A percentile compares a stretch with the other conserved stretches of the same genome.
Evolutionary conservation across 2,113 vertebrate species (phyloP).

Genomic region (Phylloscopus whistleri): DNA sequence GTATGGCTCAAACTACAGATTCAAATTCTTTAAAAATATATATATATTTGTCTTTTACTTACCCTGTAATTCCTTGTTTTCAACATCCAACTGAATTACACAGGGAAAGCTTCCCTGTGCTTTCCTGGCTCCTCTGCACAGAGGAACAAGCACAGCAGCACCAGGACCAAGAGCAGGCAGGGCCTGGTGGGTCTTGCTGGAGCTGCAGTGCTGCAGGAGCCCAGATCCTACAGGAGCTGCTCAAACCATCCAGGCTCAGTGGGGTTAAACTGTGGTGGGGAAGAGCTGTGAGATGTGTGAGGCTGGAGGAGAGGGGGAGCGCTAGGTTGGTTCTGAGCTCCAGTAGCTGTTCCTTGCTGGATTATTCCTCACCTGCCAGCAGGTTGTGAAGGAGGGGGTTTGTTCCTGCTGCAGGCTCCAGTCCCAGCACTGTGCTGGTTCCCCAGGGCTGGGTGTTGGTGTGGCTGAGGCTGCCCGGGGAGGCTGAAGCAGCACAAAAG

Average conservation of each 20-base stretch:
- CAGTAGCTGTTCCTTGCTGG: not conserved
- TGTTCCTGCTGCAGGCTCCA: not conserved
- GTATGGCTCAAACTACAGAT: not conserved
- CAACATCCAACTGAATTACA: fast-evolving
- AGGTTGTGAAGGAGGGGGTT: not conserved
- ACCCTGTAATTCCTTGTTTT: not conserved
- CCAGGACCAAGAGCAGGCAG: not conserved
- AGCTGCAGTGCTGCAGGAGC: not conserved
- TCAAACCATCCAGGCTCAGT: not conserved
- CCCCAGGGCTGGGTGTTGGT: not conserved
- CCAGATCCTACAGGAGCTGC: fast-evolving
- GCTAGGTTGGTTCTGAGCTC: not conserved
- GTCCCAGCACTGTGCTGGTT: not conserved
- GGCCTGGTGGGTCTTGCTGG: fast-evolving
- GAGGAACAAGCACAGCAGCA: fast-evolving
- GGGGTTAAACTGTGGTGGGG: not conserved
- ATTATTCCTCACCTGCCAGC: not conserved
- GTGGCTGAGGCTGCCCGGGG: not conserved
- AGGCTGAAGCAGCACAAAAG: not conserved
- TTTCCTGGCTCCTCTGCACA: fast-evolving
- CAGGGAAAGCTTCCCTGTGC: not conserved
- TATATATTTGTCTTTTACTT: not conserved
- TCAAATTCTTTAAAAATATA: not conserved
- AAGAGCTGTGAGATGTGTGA: not conserved
- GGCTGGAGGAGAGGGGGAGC: not conserved